Evolutionary conservation across 2,797 vertebrate genomes (phyloP), one percentile per base, ranked within the genome.

Genomic region (Geotrypetes seraphini): DNA sequence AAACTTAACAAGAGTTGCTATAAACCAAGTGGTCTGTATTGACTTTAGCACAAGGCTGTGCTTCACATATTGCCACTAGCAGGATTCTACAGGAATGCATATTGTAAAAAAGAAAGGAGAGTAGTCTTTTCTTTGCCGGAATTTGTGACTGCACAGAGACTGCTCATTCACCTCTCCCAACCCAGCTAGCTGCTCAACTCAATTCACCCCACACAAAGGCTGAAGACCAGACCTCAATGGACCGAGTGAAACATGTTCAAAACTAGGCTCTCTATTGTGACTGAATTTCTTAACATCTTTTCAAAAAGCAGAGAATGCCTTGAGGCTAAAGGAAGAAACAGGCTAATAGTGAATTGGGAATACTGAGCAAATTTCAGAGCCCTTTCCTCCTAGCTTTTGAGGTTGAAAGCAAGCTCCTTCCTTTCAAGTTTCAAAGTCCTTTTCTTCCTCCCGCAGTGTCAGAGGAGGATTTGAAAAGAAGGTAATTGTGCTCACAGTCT

Each of bases 211-310:
- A 88, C 86, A 93, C 91, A 95, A 94, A 96, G 88, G 88, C 90
- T 85, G 78, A 87, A 84, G 85, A 86, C 85, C 79, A 66, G 86
- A 87, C 86, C 91, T 94, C 90, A 87, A 87, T 87, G 91, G 90
- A 91, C 89, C 75, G 72, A 85, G 81, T 85, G 87, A 87, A 91
- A 95, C 87, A 92, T 87, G 87, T 89, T 91, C 89, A 85, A 84
- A 86, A 86, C 78, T 83, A 79, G 87, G 86, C 88, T 88, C 90
- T 95, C 93, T 92, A 91, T 96, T 93, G 93, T 97, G 95, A 96
- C 94, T 96, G 95, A 94, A 98, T 96, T 98, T 98, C 93, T 97
- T 98, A 97, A 98, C 92, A 96, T 97, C 93, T 96, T 96, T 98
- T 98, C 93, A 98, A 97, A 98, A 96, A 96, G 90, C 87, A 73